Conservation (phyloP, 2,113 vertebrate genomes). For the Dromas ardeola region DNA sequence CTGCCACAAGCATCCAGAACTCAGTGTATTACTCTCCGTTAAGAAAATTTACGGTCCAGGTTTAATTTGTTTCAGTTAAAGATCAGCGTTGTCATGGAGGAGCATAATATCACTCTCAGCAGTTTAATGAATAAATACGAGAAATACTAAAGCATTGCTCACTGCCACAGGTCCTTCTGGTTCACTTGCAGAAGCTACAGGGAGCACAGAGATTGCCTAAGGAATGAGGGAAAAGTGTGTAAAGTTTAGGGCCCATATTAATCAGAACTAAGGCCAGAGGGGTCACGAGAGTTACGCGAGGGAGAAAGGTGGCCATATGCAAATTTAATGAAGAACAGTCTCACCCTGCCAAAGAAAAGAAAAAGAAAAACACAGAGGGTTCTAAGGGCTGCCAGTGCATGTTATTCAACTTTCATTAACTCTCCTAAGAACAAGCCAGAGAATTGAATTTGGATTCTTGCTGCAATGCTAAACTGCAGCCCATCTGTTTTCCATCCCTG, state of each 20-base stretch:
- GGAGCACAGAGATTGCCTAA: not conserved
- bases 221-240: not conserved
- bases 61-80: slow-evolving; percentile 13
- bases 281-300: not conserved
- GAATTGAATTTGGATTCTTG: slow-evolving; percentile 64
- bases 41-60: not conserved
- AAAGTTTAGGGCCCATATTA: not conserved
- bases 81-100: not conserved
- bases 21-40: not conserved
- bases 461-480: slow-evolving; percentile 48
- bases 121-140: not conserved
- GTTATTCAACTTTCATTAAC: slow-evolving; percentile 71
- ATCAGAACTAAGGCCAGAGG: not conserved
- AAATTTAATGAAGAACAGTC: not conserved
- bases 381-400: slow-evolving; percentile 42
- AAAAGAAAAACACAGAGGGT: not conserved
- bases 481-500: slow-evolving; percentile 67
- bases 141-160: not conserved
- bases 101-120: not conserved
- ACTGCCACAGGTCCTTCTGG: not conserved
- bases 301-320: not conserved
- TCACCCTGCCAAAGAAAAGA: slow-evolving; percentile 7
- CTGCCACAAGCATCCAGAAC: not conserved
- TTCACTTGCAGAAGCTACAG: not conserved
- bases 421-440: slow-evolving; percentile 64